These are phyloP conservation scores for Orius insidiosus DNA, from an alignment of 1,140 invertebrate genomes.

Conservation along the genomic window DNA sequence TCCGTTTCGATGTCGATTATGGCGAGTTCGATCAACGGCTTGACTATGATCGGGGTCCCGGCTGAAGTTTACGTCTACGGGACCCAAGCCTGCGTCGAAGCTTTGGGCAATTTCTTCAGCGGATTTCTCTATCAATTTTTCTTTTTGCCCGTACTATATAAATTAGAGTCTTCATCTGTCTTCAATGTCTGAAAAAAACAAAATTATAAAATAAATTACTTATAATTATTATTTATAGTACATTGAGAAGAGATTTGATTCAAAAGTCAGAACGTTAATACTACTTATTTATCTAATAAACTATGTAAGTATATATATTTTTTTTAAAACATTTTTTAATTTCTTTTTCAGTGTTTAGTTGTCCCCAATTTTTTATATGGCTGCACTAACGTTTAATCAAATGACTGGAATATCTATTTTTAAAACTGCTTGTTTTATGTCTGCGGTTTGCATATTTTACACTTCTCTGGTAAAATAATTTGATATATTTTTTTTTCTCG, in stretches of 20 bases:
- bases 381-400: conserved; percentile 25
- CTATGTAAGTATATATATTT: conserved; percentile 28
- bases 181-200: conserved; percentile 41
- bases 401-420: conserved; percentile 21
- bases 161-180: conserved; percentile 52
- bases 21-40: conserved; percentile 67
- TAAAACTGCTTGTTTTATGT: conserved; percentile 20
- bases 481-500: no score
- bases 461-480: conserved; percentile 21
- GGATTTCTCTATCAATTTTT: conserved; percentile 38
- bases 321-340: neutral
- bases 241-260: conserved; percentile 48
- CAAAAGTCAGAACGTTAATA: conserved; percentile 39
- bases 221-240: conserved; percentile 54
- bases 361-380: conserved; percentile 25
- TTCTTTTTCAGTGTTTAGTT: conserved; percentile 22
- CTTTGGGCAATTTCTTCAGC: conserved; percentile 41
- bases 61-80: conserved; percentile 75
- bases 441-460: conserved; percentile 23
- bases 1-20: conserved; percentile 67
- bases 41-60: conserved; percentile 72
- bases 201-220: no score
- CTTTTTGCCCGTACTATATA: conserved; percentile 58
- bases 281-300: conserved; percentile 41
- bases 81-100: conserved; percentile 45